phyloP scores from a whole-genome alignment of 2,888 invertebrate genomes.

The Chorisops tibialis region DNA sequence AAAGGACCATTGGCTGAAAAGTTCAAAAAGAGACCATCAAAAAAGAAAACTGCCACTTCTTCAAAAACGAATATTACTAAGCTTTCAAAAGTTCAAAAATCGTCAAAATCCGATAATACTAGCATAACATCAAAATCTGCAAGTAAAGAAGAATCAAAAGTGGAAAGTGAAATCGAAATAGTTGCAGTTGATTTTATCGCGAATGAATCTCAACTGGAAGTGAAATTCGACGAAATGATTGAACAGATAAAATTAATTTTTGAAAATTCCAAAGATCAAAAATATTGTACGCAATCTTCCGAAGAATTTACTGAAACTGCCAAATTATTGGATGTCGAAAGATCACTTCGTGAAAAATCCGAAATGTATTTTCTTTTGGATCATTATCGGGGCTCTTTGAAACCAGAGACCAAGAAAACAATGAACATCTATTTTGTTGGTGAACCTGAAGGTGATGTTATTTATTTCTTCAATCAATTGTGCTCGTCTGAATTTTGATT shows the following conservation, averaged over 20 bases:
- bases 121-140: not conserved
- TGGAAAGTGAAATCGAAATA: no score
- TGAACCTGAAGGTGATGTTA: slow-evolving; percentile 19
- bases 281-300: not conserved
- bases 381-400: slow-evolving; percentile 19
- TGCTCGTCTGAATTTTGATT: no score
- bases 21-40: not conserved
- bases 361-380: slow-evolving; percentile 9
- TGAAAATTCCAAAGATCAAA: not conserved
- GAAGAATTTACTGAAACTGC: not conserved
- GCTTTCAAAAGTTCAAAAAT: not conserved
- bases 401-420: not conserved
- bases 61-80: not conserved
- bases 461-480: not conserved
- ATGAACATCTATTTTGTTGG: slow-evolving; percentile 20
- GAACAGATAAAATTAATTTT: not conserved
- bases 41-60: not conserved
- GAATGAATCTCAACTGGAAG: not conserved
- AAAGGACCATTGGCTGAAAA: not conserved
- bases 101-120: not conserved
- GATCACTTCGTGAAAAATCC: not conserved
- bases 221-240: not conserved
- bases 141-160: not conserved
- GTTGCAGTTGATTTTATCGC: not conserved
- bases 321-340: not conserved